These are phyloP conservation scores for Trypoxylon attenuatum DNA, from an alignment of 2,888 invertebrate species.

Conservation along the genomic window DNA sequence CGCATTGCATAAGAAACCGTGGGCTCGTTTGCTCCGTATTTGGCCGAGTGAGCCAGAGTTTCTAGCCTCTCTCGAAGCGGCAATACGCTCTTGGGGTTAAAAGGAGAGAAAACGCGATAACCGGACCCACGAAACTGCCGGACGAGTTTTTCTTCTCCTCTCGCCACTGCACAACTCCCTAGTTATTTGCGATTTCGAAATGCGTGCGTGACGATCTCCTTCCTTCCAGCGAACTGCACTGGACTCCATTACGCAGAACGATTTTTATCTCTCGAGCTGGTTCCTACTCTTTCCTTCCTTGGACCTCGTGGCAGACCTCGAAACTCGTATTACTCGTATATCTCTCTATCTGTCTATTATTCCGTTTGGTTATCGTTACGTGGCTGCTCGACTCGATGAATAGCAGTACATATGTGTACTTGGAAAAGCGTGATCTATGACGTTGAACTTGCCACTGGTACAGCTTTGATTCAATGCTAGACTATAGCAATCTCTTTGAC, in stretches of 20 bases:
- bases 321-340: conserved; percentile 1
- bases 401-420: conserved; percentile 10
- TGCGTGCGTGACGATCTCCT: conserved; percentile 17
- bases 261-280: conserved; percentile 19
- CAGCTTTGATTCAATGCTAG: too few relatives aligned
- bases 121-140: conserved; percentile 23
- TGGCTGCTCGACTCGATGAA: neutral
- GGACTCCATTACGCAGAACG: conserved; percentile 12
- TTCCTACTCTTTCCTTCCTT: neutral
- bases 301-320: neutral
- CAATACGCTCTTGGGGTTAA: conserved; percentile 7
- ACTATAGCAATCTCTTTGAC: too few relatives aligned
- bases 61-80: conserved; percentile 13
- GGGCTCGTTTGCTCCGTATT: conserved; percentile 51
- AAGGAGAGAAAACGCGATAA: conserved; percentile 33
- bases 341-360: too few relatives aligned
- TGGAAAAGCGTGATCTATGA: conserved; percentile 19
- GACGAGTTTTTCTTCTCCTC: conserved; percentile 21
- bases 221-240: conserved; percentile 13
- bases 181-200: conserved; percentile 33
- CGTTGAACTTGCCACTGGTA: too few relatives aligned
- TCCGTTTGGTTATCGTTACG: too few relatives aligned
- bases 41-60: conserved; percentile 30
- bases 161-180: neutral
- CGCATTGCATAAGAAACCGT: conserved; percentile 40